phyloP scores from a whole-genome alignment of 2,888 invertebrate species.

The Philereme transversata region DNA sequence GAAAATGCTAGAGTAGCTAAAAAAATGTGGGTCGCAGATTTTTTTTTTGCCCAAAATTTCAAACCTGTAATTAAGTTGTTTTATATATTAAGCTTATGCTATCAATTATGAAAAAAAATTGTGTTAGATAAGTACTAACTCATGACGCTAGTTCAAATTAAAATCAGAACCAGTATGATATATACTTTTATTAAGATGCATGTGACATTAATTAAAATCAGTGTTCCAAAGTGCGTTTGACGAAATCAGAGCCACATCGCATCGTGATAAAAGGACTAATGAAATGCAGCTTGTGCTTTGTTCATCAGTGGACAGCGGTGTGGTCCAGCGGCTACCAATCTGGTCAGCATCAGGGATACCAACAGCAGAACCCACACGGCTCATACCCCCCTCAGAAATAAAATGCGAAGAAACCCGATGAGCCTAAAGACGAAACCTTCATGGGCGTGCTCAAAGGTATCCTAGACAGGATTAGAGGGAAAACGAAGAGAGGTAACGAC shows the following conservation, averaged over 20 bases:
- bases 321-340: slow-evolving; percentile 36
- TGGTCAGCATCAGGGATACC: slow-evolving; percentile 26
- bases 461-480: slow-evolving; percentile 54
- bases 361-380: slow-evolving; percentile 26
- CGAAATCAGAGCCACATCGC: slow-evolving; percentile 73
- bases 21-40: too few relatives aligned
- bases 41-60: too few relatives aligned
- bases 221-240: slow-evolving; percentile 75
- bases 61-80: too few relatives aligned
- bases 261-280: slow-evolving; percentile 71
- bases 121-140: background rate
- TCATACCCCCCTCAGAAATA: slow-evolving; percentile 30
- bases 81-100: too few relatives aligned
- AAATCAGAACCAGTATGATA: too few relatives aligned
- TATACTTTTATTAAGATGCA: background rate
- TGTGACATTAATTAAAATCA: slow-evolving; percentile 46
- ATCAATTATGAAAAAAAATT: too few relatives aligned
- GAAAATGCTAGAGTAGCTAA: too few relatives aligned
- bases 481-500: slow-evolving; percentile 50
- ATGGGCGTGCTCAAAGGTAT: slow-evolving; percentile 62
- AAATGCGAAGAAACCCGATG: slow-evolving; percentile 31
- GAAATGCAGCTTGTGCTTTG: slow-evolving; percentile 80
- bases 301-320: slow-evolving; percentile 74
- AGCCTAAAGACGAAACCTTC: slow-evolving; percentile 48
- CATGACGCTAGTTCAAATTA: background rate